Evolutionary conservation across 2,888 invertebrate genomes (phyloP).

Genomic region (Mesoligia furuncula): DNA sequence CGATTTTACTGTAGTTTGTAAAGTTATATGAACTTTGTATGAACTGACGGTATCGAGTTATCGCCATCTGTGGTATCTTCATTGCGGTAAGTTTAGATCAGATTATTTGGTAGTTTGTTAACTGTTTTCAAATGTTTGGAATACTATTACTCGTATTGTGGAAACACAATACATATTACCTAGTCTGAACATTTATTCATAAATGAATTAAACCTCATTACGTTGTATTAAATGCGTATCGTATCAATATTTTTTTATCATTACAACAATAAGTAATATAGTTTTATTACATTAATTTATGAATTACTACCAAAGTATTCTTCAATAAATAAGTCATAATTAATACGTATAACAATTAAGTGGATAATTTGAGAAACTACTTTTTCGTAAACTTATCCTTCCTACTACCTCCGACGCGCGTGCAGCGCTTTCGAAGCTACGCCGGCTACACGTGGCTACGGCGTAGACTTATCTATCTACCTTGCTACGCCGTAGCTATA

Average conservation of each 20-base stretch:
- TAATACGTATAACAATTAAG: neutral
- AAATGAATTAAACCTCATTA: neutral
- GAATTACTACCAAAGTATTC: neutral
- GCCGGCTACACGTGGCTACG: constrained; percentile 54
- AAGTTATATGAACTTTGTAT: constrained; percentile 64
- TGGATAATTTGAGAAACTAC: neutral
- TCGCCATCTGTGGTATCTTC: constrained; percentile 55
- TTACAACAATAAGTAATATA: neutral
- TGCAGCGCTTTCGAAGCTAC: constrained; percentile 42
- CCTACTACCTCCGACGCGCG: constrained; percentile 5
- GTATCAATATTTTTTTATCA: neutral
- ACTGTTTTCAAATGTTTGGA: constrained; percentile 4
- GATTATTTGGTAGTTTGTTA: constrained; percentile 38
- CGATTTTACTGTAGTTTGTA: constrained; percentile 67
- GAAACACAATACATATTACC: neutral
- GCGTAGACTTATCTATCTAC: constrained; percentile 41
- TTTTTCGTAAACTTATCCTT: constrained; percentile 22
- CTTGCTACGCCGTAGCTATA: constrained; percentile 16
- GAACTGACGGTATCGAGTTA: constrained; percentile 61
- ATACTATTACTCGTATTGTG: neutral
- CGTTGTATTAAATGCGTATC: neutral
- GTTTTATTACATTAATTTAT: neutral
- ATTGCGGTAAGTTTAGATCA: constrained; percentile 63
- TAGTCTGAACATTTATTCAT: neutral
- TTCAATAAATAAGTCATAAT: neutral